Evolutionary conservation across 2,888 invertebrate species (phyloP).

Genomic region (Pyrochroa serraticornis): DNA sequence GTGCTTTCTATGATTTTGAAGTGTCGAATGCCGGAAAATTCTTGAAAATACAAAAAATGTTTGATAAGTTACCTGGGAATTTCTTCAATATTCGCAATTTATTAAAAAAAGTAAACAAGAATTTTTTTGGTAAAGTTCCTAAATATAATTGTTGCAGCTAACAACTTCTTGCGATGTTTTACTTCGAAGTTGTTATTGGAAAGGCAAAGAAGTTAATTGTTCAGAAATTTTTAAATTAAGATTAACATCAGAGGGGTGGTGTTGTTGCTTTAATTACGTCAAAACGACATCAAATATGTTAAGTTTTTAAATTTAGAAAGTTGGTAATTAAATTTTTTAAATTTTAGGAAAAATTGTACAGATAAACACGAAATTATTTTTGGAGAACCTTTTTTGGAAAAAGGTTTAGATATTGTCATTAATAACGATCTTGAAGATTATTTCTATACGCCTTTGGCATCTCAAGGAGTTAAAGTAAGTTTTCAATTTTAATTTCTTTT

Average conservation of each 20-base stretch:
- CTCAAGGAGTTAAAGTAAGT: constrained; percentile 65
- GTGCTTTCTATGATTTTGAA: constrained; percentile 40
- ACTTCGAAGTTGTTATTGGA: constrained; percentile 60
- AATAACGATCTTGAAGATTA: constrained; percentile 66
- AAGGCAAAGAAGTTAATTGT: constrained; percentile 52
- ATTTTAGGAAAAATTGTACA: too few species aligned
- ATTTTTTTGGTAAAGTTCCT: neutral
- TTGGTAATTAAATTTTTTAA: neutral
- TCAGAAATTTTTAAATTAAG: constrained; percentile 55
- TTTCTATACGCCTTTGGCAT: constrained; percentile 60
- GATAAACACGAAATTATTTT: too few species aligned
- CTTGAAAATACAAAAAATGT: constrained; percentile 14
- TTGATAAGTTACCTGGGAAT: constrained; percentile 12
- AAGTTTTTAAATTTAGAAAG: too few species aligned
- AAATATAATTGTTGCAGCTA: constrained; percentile 49
- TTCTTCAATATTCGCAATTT: neutral
- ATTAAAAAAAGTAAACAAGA: neutral
- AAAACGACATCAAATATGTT: too few species aligned
- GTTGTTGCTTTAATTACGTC: constrained; percentile 54
- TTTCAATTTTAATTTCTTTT: constrained; percentile 42
- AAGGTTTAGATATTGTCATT: constrained; percentile 52
- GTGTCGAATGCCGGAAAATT: constrained; percentile 11
- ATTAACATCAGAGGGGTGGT: constrained; percentile 61
- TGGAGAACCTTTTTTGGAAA: too few species aligned
- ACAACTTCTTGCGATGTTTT: constrained; percentile 61